These are phyloP conservation scores for Conus betulinus DNA, from an alignment of 1,140 invertebrate species.

Conservation along the genomic window DNA sequence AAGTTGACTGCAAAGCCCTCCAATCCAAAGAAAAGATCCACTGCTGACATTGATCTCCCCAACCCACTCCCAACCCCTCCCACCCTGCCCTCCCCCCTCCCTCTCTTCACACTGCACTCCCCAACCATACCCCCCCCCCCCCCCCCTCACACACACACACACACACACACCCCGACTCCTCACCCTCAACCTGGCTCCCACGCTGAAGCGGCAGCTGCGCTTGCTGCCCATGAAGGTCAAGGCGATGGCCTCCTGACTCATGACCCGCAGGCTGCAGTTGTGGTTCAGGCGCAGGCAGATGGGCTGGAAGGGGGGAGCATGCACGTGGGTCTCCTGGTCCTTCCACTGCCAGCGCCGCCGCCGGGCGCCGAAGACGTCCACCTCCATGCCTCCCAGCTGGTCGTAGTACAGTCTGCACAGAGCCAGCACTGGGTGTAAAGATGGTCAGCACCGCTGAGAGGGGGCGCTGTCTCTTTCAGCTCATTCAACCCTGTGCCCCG, in stretches of 20 bases:
- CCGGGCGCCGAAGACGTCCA: constrained; percentile 61
- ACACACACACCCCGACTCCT: not conserved
- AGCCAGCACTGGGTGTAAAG: not conserved
- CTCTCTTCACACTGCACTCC: too few relatives aligned
- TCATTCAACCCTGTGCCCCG: too few relatives aligned
- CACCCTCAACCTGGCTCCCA: constrained; percentile 73
- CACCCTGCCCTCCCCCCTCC: too few relatives aligned
- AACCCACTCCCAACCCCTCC: too few relatives aligned
- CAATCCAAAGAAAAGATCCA: too few relatives aligned
- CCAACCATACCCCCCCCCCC: too few relatives aligned
- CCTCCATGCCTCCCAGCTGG: constrained; percentile 69
- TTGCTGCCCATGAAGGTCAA: constrained; percentile 65
- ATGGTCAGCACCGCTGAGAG: too few relatives aligned
- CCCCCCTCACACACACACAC: too few relatives aligned
- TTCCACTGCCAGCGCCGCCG: constrained; percentile 71
- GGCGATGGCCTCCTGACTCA: constrained; percentile 70
- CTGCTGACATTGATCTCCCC: too few relatives aligned
- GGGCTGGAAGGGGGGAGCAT: constrained; percentile 75
- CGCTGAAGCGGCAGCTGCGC: constrained; percentile 71
- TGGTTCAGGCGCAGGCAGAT: constrained; percentile 69
- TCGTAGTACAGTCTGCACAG: constrained; percentile 68
- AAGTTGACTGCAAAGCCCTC: too few relatives aligned
- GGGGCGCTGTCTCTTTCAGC: too few relatives aligned
- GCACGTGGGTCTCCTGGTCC: constrained; percentile 69
- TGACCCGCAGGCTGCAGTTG: constrained; percentile 64